Evolutionary conservation across 2,888 invertebrate species (phyloP), one percentile per base, ranked within the genome.

Genomic region (Xanthia icteritia): DNA sequence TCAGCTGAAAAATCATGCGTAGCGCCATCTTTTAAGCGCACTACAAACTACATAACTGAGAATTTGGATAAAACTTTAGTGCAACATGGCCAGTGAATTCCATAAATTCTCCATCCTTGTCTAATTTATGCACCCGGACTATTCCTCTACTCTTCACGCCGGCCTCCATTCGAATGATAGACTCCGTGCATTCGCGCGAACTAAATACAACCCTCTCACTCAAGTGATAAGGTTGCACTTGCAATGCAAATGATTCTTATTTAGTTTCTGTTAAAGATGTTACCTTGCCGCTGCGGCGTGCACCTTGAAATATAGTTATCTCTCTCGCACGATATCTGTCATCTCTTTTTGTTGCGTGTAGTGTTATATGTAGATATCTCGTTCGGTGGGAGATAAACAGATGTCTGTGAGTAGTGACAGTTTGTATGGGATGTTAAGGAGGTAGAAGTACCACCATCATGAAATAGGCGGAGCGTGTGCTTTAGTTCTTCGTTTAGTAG

Each of bases 341-440:
- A 92, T 96, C 96, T 94, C 95, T 92, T 91, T 96, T 95, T 91
- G 94, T 89, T 95, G 91, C 94, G 94, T 91, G 92, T 93, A 90
- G 90, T 92, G 91, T 92, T 95, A 94, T 93, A 95, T 96, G 94
- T 95, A 95, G 96, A 94, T 96, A 96, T 96, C 96, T 95, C 96
- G 91, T 94, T 96, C 94, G 87, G 89, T 86, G 85, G 89, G 95
- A 96, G 96, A 96, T 96, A 95, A 96, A 92, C 93, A 93, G 95
- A 94, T 94, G 93, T 96, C 90, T 93, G 94, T 92, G 92, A 91
- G 93, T 92, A 90, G 92, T 94, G 93, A 93, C 92, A 93, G 90
- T 92, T 92, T 89, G 88, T 91, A 90, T 92, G 91, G 92, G 93
- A 93, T 92, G 91, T 89, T 90, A 87, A 90, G 89, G 88, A 90